These are phyloP conservation scores for Sympetrum striolatum DNA, from an alignment of 2,888 invertebrate genomes.

Conservation along the genomic window DNA sequence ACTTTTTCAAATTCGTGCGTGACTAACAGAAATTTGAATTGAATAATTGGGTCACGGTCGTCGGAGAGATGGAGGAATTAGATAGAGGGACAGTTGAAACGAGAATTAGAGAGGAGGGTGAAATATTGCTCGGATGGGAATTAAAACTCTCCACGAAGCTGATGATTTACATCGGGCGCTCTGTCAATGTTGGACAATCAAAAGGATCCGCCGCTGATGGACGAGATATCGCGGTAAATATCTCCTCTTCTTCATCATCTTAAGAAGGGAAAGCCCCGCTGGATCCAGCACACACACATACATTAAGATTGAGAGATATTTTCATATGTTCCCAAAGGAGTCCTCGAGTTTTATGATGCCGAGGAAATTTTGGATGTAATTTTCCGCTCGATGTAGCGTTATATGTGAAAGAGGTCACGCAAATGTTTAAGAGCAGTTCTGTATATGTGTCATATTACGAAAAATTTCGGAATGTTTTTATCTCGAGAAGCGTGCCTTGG, in stretches of 20 bases:
- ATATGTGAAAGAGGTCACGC: background rate
- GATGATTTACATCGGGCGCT: background rate
- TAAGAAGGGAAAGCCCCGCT: background rate
- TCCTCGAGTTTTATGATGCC: background rate
- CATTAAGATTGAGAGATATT: background rate
- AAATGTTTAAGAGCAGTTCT: too few species aligned
- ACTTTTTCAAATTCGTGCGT: background rate
- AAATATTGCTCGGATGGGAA: background rate
- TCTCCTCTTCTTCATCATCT: background rate
- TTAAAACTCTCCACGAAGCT: background rate
- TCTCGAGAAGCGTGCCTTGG: too few species aligned
- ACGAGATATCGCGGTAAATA: background rate
- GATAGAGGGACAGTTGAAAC: background rate
- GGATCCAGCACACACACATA: background rate
- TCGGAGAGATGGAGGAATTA: background rate
- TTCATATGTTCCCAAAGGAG: background rate
- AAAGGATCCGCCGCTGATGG: background rate
- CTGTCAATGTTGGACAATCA: background rate
- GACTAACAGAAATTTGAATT: background rate
- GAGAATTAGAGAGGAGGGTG: background rate
- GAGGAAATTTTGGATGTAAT: background rate
- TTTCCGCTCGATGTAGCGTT: background rate
- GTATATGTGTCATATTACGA: too few species aligned
- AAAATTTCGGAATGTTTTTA: too few species aligned
- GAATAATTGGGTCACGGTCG: slow-evolving; percentile 16